Evolutionary conservation across 2,113 vertebrate species (phyloP).

Genomic region (Calypte anna): DNA sequence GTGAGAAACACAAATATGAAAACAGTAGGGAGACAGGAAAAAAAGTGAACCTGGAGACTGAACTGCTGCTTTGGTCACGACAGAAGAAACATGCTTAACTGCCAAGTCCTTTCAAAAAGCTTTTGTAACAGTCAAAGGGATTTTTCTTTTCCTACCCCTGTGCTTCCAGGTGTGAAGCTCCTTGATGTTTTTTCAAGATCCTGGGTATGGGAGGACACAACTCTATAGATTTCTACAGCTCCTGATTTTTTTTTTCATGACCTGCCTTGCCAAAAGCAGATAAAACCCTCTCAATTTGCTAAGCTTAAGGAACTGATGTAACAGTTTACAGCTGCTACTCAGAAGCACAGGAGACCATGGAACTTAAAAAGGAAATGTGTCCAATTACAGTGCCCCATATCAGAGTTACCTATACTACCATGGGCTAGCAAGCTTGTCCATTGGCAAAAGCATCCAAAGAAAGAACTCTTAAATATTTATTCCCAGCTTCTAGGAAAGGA

Average conservation of each 20-base stretch:
- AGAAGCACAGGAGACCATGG: neutral
- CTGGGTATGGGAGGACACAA: neutral
- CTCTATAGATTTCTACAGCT: neutral
- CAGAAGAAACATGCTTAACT: neutral
- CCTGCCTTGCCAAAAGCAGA: neutral
- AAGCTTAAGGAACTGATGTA: neutral
- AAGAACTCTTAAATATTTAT: neutral
- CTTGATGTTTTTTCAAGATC: neutral
- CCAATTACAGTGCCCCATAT: neutral
- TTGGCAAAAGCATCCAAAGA: neutral
- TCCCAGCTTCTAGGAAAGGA: neutral
- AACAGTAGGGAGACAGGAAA: neutral
- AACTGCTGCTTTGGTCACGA: neutral
- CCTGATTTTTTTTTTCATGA: neutral
- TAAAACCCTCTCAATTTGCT: neutral
- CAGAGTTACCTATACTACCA: neutral
- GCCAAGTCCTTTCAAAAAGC: neutral
- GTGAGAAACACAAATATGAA: neutral
- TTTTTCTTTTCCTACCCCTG: neutral
- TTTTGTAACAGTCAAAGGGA: neutral
- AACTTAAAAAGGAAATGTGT: neutral
- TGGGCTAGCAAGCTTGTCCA: neutral
- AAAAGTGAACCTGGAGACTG: neutral
- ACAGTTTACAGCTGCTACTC: neutral
- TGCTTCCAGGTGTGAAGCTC: neutral